Evolutionary conservation across 2,113 vertebrate species (phyloP), one percentile per base, ranked within the genome.

Genomic region (Dolichallabes microphthalmus): DNA sequence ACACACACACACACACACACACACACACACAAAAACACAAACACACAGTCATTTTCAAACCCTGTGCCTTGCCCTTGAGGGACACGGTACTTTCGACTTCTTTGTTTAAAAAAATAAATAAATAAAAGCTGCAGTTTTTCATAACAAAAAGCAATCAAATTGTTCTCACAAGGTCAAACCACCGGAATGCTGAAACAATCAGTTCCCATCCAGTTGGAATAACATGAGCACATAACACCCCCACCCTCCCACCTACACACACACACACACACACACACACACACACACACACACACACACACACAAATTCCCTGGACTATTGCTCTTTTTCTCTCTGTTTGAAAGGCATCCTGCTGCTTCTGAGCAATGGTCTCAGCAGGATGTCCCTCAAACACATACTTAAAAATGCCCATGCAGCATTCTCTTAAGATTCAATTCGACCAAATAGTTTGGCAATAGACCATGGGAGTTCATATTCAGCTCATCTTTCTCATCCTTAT

Each of bases 331-430:
- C 63, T 55, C 13, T 1, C 5, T 6, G n/a, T 39, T 35, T 68
- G 53, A 64, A 81, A 76, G 83, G 55, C 63, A 55, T 60, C 90
- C 88, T 14, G 35, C 85, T 87, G 86, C 22, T 25, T 39, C n/a
- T 68, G 83, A 87, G 74, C 85, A 78, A 91, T 88, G 83, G 63
- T 78, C 86, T 84, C 89, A 85, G 90, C 81, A 83, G 84, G 89
- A 64, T 74, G 71, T 61, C 81, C 58, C 53, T 57, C 73, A 84
- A 87, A 90, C 82, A 88, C 68, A 55, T 71, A 74, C 76, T 87
- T 88, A 83, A 86, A 85, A 87, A 73, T 60, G 22, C 79, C 63
- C 68, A 32, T 74, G 57, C 85, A 86, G 60, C 53, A 85, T 53
- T 52, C 69, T 14, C 30, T 61, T 82, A 84, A 66, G 82, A 82